Evolutionary conservation across 2,888 invertebrate species (phyloP), one percentile per base, ranked within the genome.

Genomic region (Chydorus sphaericus): DNA sequence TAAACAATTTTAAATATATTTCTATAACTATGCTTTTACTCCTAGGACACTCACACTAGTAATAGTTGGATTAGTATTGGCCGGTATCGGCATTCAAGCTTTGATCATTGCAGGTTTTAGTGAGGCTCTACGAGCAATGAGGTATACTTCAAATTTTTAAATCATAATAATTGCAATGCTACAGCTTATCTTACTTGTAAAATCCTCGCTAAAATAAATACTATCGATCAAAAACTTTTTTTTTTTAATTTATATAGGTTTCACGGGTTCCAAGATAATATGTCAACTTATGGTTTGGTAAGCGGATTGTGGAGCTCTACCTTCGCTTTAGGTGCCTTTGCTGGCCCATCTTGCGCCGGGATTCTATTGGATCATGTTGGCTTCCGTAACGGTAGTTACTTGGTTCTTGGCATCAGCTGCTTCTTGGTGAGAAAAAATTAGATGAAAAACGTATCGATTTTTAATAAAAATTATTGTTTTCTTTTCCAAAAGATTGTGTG

Each of bases 221-320:
- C n/a, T n/a, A n/a, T n/a, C n/a, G n/a, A n/a, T n/a, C 5, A 33
- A 8, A 6, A n/a, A 1, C 11, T n/a, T 18, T 23, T 53, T 4
- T 56, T 4, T 14, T 26, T 54, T 57, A 48, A 49, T 26, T 53
- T 55, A 20, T 28, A 37, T 69, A 85, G 85, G 63, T 73, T 76
- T 0, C 75, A 79, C 61, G 86, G 86, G 2, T 80, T 89, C 61
- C 83, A 86, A 0, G 86, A 92, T 68, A 84, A 82, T 59, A 75
- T 91, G 61, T 85, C 88, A 65, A 92, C 92, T 0, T 91, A 88
- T 66, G 91, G 91, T 0, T 72, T 91, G 36, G 83, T 91, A 8
- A 89, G 91, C 1, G 92, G 89, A 0, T 75, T 92, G 64, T 92
- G 90, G 83, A 90, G 90, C 1, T 88, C 88, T 1, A 81, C 85